phyloP scores from a whole-genome alignment of 2,888 invertebrate genomes.

The Gerris lacustris region DNA sequence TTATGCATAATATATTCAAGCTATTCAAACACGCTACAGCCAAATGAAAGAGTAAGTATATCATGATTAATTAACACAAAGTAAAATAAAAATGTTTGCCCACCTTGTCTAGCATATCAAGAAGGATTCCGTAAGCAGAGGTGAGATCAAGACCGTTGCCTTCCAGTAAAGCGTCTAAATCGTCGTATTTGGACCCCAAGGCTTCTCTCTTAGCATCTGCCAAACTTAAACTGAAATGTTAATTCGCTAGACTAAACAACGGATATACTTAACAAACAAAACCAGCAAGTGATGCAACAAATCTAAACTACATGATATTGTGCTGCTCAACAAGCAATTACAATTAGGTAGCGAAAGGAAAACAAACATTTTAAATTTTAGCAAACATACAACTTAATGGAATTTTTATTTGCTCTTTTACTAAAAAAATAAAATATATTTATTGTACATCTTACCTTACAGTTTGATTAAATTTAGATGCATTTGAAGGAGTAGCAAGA shows the following conservation, averaged over 20 bases:
- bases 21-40: too few relatives aligned
- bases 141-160: conserved; percentile 27
- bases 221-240: conserved; percentile 14
- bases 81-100: conserved; percentile 11
- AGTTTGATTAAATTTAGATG: too few relatives aligned
- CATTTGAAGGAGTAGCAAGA: too few relatives aligned
- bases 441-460: too few relatives aligned
- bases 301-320: conserved; percentile 16
- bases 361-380: too few relatives aligned
- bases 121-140: conserved; percentile 26
- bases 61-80: too few relatives aligned
- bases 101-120: conserved; percentile 26
- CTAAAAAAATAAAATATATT: too few relatives aligned
- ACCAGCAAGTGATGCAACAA: background rate
- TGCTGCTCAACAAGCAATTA: conserved; percentile 10
- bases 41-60: too few relatives aligned
- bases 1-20: too few relatives aligned
- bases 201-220: conserved; percentile 15
- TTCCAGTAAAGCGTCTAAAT: conserved; percentile 28
- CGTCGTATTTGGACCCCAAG: conserved; percentile 21
- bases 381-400: too few relatives aligned
- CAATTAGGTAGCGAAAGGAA: background rate
- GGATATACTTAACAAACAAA: background rate
- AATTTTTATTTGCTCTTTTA: too few relatives aligned
- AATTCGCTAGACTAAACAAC: background rate